These are phyloP conservation scores for Valencia hispanica DNA, from an alignment of 2,797 vertebrate genomes.

Conservation along the genomic window DNA sequence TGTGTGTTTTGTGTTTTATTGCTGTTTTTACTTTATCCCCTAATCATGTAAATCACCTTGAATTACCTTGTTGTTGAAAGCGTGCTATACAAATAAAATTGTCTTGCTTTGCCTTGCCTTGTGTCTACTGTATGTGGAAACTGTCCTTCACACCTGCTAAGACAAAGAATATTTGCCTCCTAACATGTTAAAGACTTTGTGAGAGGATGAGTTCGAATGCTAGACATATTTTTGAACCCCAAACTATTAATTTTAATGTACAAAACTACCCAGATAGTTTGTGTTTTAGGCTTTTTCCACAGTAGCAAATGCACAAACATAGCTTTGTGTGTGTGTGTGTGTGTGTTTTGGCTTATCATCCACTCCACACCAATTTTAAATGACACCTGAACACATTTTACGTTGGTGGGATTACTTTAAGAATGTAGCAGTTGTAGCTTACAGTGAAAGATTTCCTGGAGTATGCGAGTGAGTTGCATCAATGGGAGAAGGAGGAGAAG, in stretches of 20 bases:
- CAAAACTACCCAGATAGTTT: neutral
- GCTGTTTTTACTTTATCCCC: no score
- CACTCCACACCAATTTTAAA: neutral
- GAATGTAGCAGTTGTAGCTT: neutral
- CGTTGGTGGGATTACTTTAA: neutral
- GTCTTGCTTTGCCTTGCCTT: no score
- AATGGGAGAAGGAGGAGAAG: neutral
- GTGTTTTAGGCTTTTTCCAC: conserved; percentile 2
- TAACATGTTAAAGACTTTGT: neutral
- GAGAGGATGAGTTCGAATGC: neutral
- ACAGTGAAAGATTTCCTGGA: neutral
- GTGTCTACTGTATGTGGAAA: neutral
- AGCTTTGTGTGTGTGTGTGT: neutral
- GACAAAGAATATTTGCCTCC: neutral
- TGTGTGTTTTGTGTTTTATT: no score
- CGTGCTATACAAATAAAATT: no score
- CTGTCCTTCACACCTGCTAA: neutral
- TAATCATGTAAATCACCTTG: no score
- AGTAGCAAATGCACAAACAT: neutral
- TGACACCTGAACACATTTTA: neutral
- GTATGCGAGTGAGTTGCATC: neutral
- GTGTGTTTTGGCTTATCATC: neutral
- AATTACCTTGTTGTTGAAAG: no score
- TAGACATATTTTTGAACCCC: neutral
- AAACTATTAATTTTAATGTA: neutral